These are phyloP conservation scores for Bombylius discolor DNA, from an alignment of 2,888 invertebrate species.

Conservation along the genomic window DNA sequence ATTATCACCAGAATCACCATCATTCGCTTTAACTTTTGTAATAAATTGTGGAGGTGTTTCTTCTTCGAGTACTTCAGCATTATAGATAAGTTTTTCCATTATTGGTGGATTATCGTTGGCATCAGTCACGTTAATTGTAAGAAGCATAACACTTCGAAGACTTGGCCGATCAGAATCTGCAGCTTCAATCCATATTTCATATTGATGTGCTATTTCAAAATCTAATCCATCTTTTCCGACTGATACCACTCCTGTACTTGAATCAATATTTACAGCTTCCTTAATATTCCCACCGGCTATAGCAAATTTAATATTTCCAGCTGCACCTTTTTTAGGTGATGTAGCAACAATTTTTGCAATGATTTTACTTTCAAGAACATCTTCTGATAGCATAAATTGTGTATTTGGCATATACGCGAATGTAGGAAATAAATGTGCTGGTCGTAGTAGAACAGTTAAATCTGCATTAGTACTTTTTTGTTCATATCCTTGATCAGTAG, in stretches of 20 bases:
- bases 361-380: slow-evolving; percentile 60
- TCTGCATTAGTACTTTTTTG: slow-evolving; percentile 61
- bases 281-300: slow-evolving; percentile 92
- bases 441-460: slow-evolving; percentile 62
- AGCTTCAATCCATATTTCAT: slow-evolving; percentile 88
- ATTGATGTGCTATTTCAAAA: slow-evolving; percentile 68
- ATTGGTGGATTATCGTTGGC: slow-evolving; percentile 85
- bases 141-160: slow-evolving; percentile 61
- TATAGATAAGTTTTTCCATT: slow-evolving; percentile 67
- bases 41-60: slow-evolving; percentile 68
- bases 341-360: slow-evolving; percentile 66
- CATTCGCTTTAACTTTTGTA: slow-evolving; percentile 62
- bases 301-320: slow-evolving; percentile 58
- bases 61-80: slow-evolving; percentile 75
- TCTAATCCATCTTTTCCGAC: slow-evolving; percentile 70
- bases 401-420: slow-evolving; percentile 58
- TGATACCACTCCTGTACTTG: slow-evolving; percentile 64
- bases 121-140: slow-evolving; percentile 82
- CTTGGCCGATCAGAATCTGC: slow-evolving; percentile 72
- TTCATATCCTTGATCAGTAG: slow-evolving; percentile 62
- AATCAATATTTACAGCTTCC: slow-evolving; percentile 69
- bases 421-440: slow-evolving; percentile 65
- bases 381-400: slow-evolving; percentile 66
- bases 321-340: slow-evolving; percentile 64
- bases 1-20: slow-evolving; percentile 78